Percentiles rank a stretch among this genome's conserved stretches.
Evolutionary conservation across 1,140 invertebrate species (phyloP).

Genomic region (Drosophila navojoa): DNA sequence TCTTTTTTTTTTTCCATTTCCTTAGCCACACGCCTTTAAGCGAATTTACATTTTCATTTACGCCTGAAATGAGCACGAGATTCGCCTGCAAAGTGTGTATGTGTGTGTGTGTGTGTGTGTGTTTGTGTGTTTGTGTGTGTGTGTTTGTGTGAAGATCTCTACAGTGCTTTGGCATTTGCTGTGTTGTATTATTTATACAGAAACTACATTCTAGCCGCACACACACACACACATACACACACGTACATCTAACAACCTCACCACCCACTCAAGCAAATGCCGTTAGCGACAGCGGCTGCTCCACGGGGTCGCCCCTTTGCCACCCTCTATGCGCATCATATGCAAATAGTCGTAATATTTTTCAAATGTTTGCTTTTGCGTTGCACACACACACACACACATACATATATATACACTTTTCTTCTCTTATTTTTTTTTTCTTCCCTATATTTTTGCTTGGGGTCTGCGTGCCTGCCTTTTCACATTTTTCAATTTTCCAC

Average conservation of each 20-base stretch:
- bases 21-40: constrained; percentile 54
- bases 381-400: constrained; percentile 41
- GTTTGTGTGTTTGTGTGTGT: background rate
- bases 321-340: constrained; percentile 60
- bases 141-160: constrained; percentile 9
- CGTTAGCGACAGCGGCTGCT: constrained; percentile 40
- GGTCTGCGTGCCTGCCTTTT: constrained; percentile 65
- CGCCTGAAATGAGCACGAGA: constrained; percentile 72
- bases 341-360: constrained; percentile 81
- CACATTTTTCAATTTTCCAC: constrained; percentile 82
- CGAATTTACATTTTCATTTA: constrained; percentile 79
- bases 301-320: constrained; percentile 8
- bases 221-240: constrained; percentile 1
- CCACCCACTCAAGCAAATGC: constrained; percentile 24
- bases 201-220: constrained; percentile 44
- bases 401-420: background rate
- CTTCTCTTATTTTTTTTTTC: constrained; percentile 27
- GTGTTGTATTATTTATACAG: constrained; percentile 66
- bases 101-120: too few species aligned
- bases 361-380: constrained; percentile 79
- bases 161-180: constrained; percentile 38
- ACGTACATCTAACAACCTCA: background rate
- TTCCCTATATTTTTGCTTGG: constrained; percentile 7
- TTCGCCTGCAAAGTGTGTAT: constrained; percentile 29
- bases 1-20: constrained; percentile 11